Percentiles rank a stretch among this genome's conserved stretches.
Evolutionary conservation across 2,888 invertebrate genomes (phyloP).

Genomic region (Elegia similella): DNA sequence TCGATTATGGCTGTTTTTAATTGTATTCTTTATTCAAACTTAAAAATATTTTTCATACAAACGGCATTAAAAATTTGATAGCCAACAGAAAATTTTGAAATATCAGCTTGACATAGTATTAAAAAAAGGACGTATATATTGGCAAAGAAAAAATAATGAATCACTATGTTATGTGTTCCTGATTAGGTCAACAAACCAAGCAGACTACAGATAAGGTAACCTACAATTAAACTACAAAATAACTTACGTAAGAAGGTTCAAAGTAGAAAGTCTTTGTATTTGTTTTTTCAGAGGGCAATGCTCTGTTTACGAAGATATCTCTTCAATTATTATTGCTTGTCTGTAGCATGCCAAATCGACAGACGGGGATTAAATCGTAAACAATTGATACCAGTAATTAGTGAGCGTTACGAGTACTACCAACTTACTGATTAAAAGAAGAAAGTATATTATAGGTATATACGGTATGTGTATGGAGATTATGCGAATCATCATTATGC

Average conservation of each 20-base stretch:
- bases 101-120: too few relatives aligned
- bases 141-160: too few relatives aligned
- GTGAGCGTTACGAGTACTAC: not conserved
- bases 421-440: not conserved
- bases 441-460: too few relatives aligned
- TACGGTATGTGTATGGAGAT: too few relatives aligned
- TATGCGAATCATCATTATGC: too few relatives aligned
- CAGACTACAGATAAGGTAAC: not conserved
- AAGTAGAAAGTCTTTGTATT: not conserved
- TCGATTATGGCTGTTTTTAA: not conserved
- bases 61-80: too few relatives aligned
- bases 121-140: too few relatives aligned
- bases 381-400: not conserved
- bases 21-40: not conserved
- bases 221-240: not conserved
- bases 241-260: not conserved
- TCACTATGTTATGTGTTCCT: too few relatives aligned
- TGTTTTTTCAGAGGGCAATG: not conserved
- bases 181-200: too few relatives aligned
- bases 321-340: constrained; percentile 3
- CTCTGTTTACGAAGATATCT: constrained; percentile 1
- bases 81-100: too few relatives aligned
- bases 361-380: not conserved
- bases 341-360: not conserved
- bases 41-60: not conserved